Evolutionary conservation across 2,888 invertebrate genomes (phyloP), one percentile per base, ranked within the genome.

Genomic region (Dendrolimus houi): DNA sequence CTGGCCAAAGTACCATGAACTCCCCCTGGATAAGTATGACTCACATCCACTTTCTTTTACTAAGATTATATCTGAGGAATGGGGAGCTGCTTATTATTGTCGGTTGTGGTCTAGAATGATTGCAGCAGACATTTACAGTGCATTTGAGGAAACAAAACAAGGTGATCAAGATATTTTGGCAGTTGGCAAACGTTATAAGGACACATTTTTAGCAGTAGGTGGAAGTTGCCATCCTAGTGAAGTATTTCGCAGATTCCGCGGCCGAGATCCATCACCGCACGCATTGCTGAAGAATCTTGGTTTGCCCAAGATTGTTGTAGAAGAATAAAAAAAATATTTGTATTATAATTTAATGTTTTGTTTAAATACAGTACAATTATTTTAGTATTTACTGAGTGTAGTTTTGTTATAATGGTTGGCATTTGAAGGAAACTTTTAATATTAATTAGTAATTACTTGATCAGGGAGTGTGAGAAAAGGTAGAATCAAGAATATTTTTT

Each of bases 201-300:
- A 96, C 59, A 97, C 97, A 1, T 97, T 96, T 85, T 91, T 99
- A 62, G 92, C 96, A 0, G 91, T 94, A 3, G 98, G 97, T 8
- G 97, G 98, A 6, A 94, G 95, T 61, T 93, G 94, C 64, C 94
- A 96, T 64, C 94, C 97, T 0, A 93, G 93, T 62, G 96, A 98
- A 87, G 93, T 97, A 8, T 99, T 99, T 85, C 92, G 98, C 59
- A 92, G 95, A 74, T 99, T 98, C 85, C 92, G 97, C 62, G 98
- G 98, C 1, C 92, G 98, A 56, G 98, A 99, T 85, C 98, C 98
- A 0, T 96, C 96, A 1, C 94, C 95, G 0, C 94, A 96, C 74
- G 96, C 97, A 0, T 83, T 98, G 52, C 82, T 98, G 0, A 93
- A 92, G 66, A 92, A 92, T 60, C 85, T 94, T 55, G 93, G 93